Percentiles rank a stretch among this genome's conserved stretches.
Evolutionary conservation across 1,140 invertebrate genomes (phyloP).

Genomic region (Drosophila watanabei): DNA sequence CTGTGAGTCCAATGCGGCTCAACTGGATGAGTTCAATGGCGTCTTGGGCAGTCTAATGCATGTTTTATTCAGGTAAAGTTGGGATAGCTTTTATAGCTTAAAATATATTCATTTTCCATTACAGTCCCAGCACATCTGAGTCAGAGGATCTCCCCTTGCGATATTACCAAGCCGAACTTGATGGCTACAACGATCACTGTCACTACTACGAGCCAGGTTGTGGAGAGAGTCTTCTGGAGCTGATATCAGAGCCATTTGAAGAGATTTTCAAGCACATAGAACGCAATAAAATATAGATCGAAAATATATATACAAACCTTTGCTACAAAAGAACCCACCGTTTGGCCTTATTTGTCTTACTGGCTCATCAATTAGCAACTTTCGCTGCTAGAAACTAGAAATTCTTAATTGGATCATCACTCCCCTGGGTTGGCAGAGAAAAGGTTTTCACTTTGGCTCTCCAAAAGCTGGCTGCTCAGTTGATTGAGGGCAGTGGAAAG

Average conservation of each 20-base stretch:
- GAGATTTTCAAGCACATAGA: slow-evolving; percentile 50
- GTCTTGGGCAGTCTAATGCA: slow-evolving; percentile 77
- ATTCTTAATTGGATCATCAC: slow-evolving; percentile 54
- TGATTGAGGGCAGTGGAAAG: slow-evolving; percentile 1
- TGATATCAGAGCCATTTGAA: slow-evolving; percentile 74
- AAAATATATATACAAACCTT: slow-evolving; percentile 13
- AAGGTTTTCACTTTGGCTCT: slow-evolving; percentile 21
- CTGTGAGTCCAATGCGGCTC: slow-evolving; percentile 67
- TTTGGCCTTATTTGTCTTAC: slow-evolving; percentile 38
- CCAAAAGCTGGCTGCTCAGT: slow-evolving; percentile 9
- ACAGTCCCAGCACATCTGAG: slow-evolving; percentile 87
- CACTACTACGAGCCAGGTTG: slow-evolving; percentile 81
- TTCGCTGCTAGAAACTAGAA: slow-evolving; percentile 53
- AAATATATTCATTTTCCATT: neutral
- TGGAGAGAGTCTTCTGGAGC: slow-evolving; percentile 62
- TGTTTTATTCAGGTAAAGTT: slow-evolving; percentile 66
- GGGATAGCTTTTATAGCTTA: accelerated
- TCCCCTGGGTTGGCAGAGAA: slow-evolving; percentile 4
- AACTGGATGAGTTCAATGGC: slow-evolving; percentile 72
- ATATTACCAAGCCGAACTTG: slow-evolving; percentile 87
- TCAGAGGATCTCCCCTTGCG: slow-evolving; percentile 86
- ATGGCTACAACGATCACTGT: slow-evolving; percentile 81
- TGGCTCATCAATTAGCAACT: slow-evolving; percentile 67
- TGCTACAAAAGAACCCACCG: neutral
- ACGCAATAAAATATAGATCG: slow-evolving; percentile 55